Percentiles rank a stretch among this genome's conserved stretches.
Conservation (phyloP, 2,113 vertebrate genomes). For the Orientallactaga bullata region DNA sequence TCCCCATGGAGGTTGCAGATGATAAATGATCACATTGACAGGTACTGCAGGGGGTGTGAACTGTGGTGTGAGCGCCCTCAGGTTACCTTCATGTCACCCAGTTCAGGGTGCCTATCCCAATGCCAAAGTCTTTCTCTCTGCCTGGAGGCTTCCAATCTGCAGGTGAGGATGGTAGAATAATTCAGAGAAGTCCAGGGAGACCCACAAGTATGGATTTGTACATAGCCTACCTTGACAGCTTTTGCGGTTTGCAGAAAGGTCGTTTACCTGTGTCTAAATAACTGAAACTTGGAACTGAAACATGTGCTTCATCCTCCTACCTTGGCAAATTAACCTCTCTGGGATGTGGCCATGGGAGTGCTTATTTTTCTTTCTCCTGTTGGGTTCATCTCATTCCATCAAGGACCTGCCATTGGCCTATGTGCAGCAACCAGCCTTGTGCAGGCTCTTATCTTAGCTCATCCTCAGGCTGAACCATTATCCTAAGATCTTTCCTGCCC, state of each 20-base stretch:
- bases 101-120: background rate
- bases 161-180: too few relatives aligned
- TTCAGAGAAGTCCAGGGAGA: background rate
- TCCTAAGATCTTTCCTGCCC: background rate
- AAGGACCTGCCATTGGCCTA: background rate
- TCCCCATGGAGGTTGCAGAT: background rate
- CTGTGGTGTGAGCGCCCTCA: background rate
- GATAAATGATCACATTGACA: background rate
- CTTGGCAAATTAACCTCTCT: background rate
- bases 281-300: background rate
- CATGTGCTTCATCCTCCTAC: background rate
- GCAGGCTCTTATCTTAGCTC: background rate
- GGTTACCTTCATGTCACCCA: too few relatives aligned
- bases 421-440: background rate
- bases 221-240: background rate
- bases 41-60: background rate
- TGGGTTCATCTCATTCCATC: background rate
- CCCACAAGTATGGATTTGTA: rapidly evolving
- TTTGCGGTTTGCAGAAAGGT: background rate
- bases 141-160: background rate
- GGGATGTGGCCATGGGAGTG: rapidly evolving
- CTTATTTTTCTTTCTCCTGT: background rate
- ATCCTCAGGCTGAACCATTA: background rate
- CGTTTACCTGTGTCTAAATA: background rate
- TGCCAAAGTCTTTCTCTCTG: background rate